Base-by-base conservation (phyloP, 23 tunicate species). In the Aplidium turbinatum region DNA sequence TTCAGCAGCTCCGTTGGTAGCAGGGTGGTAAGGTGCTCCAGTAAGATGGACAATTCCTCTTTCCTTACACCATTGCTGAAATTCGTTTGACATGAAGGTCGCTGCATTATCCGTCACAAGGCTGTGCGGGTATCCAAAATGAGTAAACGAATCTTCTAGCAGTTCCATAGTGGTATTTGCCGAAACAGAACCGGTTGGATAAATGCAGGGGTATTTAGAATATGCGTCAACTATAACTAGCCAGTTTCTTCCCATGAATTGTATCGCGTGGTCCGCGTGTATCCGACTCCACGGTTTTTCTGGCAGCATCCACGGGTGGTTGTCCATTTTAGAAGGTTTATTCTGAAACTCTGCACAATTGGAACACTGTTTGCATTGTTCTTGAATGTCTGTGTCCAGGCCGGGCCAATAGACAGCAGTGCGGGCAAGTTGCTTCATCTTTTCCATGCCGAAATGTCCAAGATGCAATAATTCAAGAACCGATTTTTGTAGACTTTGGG, bases 221-320 rank as follows among this genome's bases (percentile, higher is more conserved):
- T 70, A 48, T 24, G 76, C 76, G 47, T 70, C 60, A 25, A 70
- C 60, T 3, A 46, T 48, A 4, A 70, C 76, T 4, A 70, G 76
- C 55, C 55, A 70, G 36, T 70, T 70, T 47, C 29, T 48, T 24
- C 29, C 56, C 58, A 46, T 47, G n/a, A 46, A 40, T 2, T 47
- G 21, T 24, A 40, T 48, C 25, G 76, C 76, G 29, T 70, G 56
- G 33, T 70, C 76, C 20, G 33, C 56, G 47, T 70, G 76, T 2
- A 70, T 47, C 5, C 76, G 30, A 2, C 31, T 47, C 76, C 60
- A 70, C 19, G 76, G 76, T 24, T 70, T 70, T 9, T 47, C 31
- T 22, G 76, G 76, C 23, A 47, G 29, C 56, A 70, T 70, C 60
- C 76, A 70, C 33, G 76, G 60, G 29, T 47, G 55, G 2, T 48